These are phyloP conservation scores for Acrocephalus scirpaceus DNA, from an alignment of 2,797 vertebrate species.

Conservation along the genomic window DNA sequence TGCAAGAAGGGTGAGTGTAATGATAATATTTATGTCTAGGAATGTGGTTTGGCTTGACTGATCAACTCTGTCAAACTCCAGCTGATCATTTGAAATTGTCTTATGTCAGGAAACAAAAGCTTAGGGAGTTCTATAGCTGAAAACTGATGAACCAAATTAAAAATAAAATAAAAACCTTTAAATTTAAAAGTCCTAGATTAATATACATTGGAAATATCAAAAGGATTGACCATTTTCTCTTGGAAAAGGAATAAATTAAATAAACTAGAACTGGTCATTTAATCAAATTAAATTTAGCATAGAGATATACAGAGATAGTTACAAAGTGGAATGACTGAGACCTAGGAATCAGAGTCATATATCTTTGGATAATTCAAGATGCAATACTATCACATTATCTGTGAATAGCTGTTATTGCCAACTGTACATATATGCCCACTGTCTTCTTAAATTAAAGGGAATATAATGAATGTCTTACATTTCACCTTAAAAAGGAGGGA, in stretches of 20 bases:
- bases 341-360: not conserved
- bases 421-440: accelerated
- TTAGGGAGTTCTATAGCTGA: not conserved
- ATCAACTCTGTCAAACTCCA: not conserved
- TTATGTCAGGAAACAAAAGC: not conserved
- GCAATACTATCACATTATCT: not conserved
- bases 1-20: not conserved
- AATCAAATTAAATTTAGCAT: not conserved
- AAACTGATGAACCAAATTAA: not conserved
- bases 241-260: not conserved
- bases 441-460: not conserved
- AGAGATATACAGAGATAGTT: not conserved
- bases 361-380: not conserved
- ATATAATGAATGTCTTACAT: not conserved
- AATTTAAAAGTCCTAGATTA: not conserved
- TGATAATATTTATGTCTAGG: not conserved
- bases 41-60: not conserved
- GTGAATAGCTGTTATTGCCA: not conserved
- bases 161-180: not conserved
- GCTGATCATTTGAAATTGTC: not conserved
- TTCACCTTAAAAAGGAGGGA: not conserved
- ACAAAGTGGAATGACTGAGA: not conserved
- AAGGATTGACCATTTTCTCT: not conserved
- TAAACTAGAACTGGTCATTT: not conserved
- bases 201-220: not conserved